Base-by-base conservation (phyloP, 2,888 invertebrate genomes). In the Neelides folsomi region DNA sequence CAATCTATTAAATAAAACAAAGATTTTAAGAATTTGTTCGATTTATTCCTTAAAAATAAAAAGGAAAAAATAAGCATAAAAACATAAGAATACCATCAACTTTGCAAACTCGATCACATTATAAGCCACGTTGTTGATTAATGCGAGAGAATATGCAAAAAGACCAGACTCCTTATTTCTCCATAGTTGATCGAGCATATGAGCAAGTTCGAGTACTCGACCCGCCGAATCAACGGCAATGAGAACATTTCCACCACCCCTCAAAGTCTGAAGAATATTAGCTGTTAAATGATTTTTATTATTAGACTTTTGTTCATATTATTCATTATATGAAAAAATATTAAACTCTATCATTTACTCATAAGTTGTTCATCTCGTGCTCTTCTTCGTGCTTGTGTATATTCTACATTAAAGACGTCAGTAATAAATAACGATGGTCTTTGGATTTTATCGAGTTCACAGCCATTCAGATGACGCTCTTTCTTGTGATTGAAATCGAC, bases 401-500 rank as follows among this genome's bases (percentile, higher is more conserved):
- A 95, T 54, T 82, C 83, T 1, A 92, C 92, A 73, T 97, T 98
- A 70, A 86, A 90, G 0, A 94, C 87, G 67, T 98, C 98, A 0
- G 93, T 88, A 60, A 99, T 86, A 56, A 98, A 75, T 10, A 99
- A 73, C 0, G 94, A 93, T 0, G 98, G 98, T 49, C 97, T 76
- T 70, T 85, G 84, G 9, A 97, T 74, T 60, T 81, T 81, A 67
- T 93, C 94, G 49, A 97, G 74, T 67, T 92, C 89, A 70, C 94
- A 95, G 0, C 95, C 93, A 68, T 95, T 95, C 38, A 97, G 76
- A 77, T 97, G 95, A 39, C 97, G 74, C 68, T 98, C 98, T 69
- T 97, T 97, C 68, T 97, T 98, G 71, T 98, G 98, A 72, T 98
- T 99, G 68, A 92, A 98, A 69, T 98, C 97, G 0, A 93, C 86